phyloP scores from a whole-genome alignment of 1,140 invertebrate species.

The Tetragonula clypearis region DNA sequence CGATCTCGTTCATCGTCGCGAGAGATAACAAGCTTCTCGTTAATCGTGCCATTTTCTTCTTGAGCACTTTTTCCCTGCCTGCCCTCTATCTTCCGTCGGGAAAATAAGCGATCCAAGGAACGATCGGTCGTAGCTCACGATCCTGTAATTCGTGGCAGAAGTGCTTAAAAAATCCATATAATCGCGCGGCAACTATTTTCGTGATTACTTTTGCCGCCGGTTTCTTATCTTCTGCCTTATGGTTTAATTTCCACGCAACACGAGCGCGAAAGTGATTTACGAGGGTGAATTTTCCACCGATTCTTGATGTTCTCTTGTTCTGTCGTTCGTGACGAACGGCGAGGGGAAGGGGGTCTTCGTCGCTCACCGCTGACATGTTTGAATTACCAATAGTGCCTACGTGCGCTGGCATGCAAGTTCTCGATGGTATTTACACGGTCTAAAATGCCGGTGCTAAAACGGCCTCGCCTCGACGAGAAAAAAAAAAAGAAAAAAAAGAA shows the following conservation, averaged over 20 bases:
- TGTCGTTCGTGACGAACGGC: constrained; percentile 13
- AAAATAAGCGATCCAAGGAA: not conserved
- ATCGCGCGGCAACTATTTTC: constrained; percentile 36
- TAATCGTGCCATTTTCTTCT: too few relatives aligned
- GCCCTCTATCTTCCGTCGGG: not conserved
- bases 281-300: constrained; percentile 29
- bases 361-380: constrained; percentile 15
- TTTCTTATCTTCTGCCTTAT: constrained; percentile 9
- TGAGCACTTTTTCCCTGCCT: not conserved
- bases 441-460: not conserved
- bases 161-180: constrained; percentile 42
- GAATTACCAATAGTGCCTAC: constrained; percentile 9
- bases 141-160: constrained; percentile 6
- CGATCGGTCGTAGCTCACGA: constrained; percentile 14
- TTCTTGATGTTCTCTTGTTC: constrained; percentile 39
- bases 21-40: not conserved
- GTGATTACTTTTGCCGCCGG: constrained; percentile 1
- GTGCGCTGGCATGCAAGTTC: not conserved
- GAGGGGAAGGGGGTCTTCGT: too few relatives aligned
- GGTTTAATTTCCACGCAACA: constrained; percentile 43
- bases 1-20: not conserved
- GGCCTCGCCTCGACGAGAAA: not conserved
- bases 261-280: constrained; percentile 49
- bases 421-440: constrained; percentile 5
- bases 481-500: not conserved